These are phyloP conservation scores for Drosophila insularis DNA, from an alignment of 1,140 invertebrate species.

Conservation along the genomic window DNA sequence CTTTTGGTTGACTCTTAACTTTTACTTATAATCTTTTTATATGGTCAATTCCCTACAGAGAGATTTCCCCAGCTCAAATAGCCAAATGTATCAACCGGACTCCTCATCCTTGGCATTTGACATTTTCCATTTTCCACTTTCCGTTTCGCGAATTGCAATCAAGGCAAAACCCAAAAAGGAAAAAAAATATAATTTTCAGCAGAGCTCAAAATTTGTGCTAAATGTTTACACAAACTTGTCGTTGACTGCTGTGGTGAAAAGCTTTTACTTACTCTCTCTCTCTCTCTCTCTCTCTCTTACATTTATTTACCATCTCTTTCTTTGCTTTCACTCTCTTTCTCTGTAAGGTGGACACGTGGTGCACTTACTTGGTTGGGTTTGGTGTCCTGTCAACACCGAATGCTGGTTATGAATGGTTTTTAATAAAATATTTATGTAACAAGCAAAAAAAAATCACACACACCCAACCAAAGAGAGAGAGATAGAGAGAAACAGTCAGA, in stretches of 20 bases:
- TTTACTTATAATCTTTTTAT: slow-evolving; percentile 18
- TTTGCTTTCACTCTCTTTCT: slow-evolving; percentile 11
- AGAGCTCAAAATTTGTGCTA: slow-evolving; percentile 16
- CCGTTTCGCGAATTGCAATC: slow-evolving; percentile 3
- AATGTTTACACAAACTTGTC: slow-evolving; percentile 57
- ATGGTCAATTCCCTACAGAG: slow-evolving; percentile 29
- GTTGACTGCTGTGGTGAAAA: slow-evolving; percentile 62
- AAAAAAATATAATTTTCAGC: slow-evolving; percentile 22
- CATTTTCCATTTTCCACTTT: slow-evolving; percentile 42
- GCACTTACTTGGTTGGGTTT: slow-evolving; percentile 18
- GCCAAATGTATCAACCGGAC: slow-evolving; percentile 12
- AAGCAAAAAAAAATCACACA: slow-evolving; percentile 53
- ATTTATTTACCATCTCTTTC: slow-evolving; percentile 7
- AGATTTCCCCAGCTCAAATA: slow-evolving; percentile 14
- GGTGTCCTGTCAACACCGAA: slow-evolving; percentile 54
- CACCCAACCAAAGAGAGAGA: slow-evolving; percentile 14
- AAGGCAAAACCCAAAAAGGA: slow-evolving; percentile 9
- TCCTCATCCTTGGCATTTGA: slow-evolving; percentile 69
- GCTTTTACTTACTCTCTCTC: slow-evolving; percentile 31
- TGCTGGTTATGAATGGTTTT: slow-evolving; percentile 72
- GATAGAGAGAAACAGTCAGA: slow-evolving; percentile 19
- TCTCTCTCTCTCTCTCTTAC: slow-evolving; percentile 10
- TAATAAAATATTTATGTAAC: slow-evolving; percentile 77
- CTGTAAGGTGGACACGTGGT: slow-evolving; percentile 55
- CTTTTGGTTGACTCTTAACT: not conserved